Evolutionary conservation across 2,797 vertebrate species (phyloP).

Genomic region (Lemur catta): DNA sequence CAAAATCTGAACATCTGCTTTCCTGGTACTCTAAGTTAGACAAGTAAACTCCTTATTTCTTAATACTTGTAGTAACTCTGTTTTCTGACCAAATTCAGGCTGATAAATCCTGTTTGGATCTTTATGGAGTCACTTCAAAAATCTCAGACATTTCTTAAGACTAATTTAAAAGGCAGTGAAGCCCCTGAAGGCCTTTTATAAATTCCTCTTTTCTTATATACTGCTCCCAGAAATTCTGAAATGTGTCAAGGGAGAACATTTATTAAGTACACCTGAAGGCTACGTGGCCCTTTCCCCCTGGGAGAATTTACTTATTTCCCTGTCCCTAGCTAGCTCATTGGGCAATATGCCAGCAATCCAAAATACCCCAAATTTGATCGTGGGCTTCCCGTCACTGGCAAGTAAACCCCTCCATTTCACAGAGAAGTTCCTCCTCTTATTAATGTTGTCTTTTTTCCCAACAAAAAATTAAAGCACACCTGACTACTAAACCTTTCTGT

Average conservation of each 20-base stretch:
- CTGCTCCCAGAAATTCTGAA: slow-evolving; percentile 13
- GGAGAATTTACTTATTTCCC: neutral
- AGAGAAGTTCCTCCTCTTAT: neutral
- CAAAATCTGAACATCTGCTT: too few species aligned
- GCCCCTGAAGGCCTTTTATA: neutral
- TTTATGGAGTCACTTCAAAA: slow-evolving; percentile 6
- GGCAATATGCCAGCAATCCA: neutral
- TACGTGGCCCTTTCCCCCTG: neutral
- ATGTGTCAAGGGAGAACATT: neutral
- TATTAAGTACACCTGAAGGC: slow-evolving; percentile 25
- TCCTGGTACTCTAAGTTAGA: too few species aligned
- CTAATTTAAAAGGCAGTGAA: neutral
- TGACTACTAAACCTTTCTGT: neutral
- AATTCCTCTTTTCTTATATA: slow-evolving; percentile 10
- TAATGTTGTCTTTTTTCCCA: neutral
- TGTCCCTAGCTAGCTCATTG: neutral
- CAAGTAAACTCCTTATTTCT: neutral
- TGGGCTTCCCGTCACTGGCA: neutral
- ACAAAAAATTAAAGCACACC: neutral
- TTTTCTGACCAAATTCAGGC: slow-evolving; percentile 9
- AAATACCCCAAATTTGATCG: neutral
- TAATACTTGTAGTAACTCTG: neutral
- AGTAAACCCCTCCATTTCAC: neutral
- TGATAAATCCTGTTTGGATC: neutral
- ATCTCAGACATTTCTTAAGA: neutral